phyloP scores from a whole-genome alignment of 2,888 invertebrate species.

The Chirona hameri region DNA sequence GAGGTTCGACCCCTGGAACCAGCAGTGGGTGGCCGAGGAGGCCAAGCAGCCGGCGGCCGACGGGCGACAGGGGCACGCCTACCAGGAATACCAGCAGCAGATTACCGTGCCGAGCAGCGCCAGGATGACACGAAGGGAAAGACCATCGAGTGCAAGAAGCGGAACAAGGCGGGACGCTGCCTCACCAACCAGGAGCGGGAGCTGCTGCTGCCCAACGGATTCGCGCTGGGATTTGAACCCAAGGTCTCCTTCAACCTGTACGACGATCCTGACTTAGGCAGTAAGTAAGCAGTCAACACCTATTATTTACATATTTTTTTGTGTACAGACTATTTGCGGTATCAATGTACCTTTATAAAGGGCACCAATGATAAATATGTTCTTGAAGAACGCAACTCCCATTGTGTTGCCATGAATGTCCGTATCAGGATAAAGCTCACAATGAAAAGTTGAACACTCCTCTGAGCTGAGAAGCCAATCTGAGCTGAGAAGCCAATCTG shows the following conservation, averaged over 20 bases:
- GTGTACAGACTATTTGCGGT: no score
- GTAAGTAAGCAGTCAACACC: neutral
- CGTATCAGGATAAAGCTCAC: no score
- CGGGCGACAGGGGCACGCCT: neutral
- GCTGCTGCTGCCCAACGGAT: conserved; percentile 1
- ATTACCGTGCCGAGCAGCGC: neutral
- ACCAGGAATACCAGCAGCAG: neutral
- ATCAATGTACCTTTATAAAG: no score
- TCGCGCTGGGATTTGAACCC: neutral
- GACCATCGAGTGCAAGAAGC: neutral
- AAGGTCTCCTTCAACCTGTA: conserved; percentile 1
- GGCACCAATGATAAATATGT: no score
- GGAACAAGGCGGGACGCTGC: neutral
- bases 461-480: no score
- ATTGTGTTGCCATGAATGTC: no score
- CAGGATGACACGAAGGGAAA: neutral
- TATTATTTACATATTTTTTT: no score
- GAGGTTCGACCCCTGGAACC: neutral
- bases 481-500: no score
- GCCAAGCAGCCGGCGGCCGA: neutral
- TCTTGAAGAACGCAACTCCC: no score
- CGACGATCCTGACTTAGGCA: neutral
- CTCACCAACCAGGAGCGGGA: neutral
- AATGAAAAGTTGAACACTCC: no score
- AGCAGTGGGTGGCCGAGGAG: neutral